Conservation (phyloP, 2,113 vertebrate species). For the Nycticorax nycticorax region DNA sequence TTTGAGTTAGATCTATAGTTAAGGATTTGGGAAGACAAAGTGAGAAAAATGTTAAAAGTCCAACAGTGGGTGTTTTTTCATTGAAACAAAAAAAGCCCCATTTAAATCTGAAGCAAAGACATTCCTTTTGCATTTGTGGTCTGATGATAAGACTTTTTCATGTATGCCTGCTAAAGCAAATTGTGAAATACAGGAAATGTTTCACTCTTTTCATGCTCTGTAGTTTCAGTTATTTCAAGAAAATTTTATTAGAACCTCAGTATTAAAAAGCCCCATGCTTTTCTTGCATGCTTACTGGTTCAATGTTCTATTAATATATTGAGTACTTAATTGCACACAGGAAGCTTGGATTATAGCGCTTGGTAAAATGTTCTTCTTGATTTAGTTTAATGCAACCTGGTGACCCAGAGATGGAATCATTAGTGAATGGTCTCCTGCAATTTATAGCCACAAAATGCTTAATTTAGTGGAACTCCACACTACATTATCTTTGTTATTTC, state of each 20-base stretch:
- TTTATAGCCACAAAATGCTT: not conserved
- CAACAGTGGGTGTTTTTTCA: rapidly evolving
- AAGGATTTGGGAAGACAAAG: not conserved
- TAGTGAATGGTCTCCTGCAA: not conserved
- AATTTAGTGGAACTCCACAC: not conserved
- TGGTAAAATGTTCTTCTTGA: not conserved
- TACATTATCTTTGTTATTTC: not conserved
- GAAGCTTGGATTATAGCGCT: not conserved
- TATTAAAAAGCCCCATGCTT: not conserved
- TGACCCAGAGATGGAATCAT: not conserved
- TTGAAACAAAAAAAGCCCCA: not conserved
- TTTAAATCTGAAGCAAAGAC: not conserved
- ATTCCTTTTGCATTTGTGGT: not conserved
- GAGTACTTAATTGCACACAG: not conserved
- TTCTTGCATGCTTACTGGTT: not conserved
- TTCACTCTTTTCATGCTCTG: not conserved
- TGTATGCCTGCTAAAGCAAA: not conserved
- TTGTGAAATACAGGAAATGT: not conserved
- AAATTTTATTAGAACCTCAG: not conserved
- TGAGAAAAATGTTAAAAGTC: not conserved
- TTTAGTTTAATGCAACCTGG: slow-evolving; percentile 3
- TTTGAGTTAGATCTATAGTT: not conserved
- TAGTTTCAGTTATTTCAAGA: not conserved
- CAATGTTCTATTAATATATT: not conserved
- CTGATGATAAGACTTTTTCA: not conserved